These are phyloP conservation scores for Triops longicaudatus DNA, from an alignment of 1,140 invertebrate species.

Conservation along the genomic window DNA sequence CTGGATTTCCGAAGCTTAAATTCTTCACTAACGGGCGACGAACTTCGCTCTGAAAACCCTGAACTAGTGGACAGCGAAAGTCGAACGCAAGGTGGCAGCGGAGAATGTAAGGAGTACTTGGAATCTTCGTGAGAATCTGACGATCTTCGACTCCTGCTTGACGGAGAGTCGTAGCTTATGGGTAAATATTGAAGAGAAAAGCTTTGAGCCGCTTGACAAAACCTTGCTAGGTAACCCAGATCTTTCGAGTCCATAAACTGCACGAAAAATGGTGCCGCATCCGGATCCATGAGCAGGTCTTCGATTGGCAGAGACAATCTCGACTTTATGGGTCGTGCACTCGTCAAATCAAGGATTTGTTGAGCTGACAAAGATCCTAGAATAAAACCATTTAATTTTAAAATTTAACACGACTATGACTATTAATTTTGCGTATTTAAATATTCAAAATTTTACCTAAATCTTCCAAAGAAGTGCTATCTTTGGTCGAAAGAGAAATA, in stretches of 20 bases:
- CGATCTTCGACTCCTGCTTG: slow-evolving; percentile 1
- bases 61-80: slow-evolving; percentile 21
- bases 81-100: slow-evolving; percentile 21
- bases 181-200: slow-evolving; percentile 20
- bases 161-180: neutral
- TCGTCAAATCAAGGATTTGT: neutral
- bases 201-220: slow-evolving; percentile 41
- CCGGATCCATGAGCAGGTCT: slow-evolving; percentile 57
- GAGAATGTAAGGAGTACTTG: slow-evolving; percentile 4
- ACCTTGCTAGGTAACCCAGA: slow-evolving; percentile 50
- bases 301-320: slow-evolving; percentile 52
- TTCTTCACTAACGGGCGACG: slow-evolving; percentile 17
- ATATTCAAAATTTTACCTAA: neutral
- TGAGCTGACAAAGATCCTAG: neutral
- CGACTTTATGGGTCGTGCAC: slow-evolving; percentile 36
- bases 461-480: neutral
- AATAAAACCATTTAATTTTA: neutral
- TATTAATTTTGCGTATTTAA: no score
- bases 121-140: slow-evolving; percentile 3
- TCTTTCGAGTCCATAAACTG: slow-evolving; percentile 58
- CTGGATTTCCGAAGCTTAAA: slow-evolving; percentile 18
- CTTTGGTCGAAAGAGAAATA: neutral
- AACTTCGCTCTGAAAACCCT: slow-evolving; percentile 22
- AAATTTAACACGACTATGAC: no score
- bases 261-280: slow-evolving; percentile 61